A percentile compares a stretch with the other conserved stretches of the same genome.
These are phyloP conservation scores for Apis mellifera DNA, from an alignment of 1,140 invertebrate genomes.

Conservation along the genomic window DNA sequence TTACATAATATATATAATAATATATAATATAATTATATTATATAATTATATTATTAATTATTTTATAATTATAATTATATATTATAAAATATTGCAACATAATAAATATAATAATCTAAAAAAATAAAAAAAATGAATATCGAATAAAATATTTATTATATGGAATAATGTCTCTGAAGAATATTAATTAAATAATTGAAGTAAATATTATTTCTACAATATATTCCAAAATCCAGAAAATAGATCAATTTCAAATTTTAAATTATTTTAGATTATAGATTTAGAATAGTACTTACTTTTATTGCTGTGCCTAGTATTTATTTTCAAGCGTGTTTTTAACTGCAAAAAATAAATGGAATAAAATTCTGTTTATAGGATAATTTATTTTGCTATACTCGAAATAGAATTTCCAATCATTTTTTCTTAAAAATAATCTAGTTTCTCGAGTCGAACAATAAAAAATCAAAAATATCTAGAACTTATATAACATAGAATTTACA, in stretches of 20 bases:
- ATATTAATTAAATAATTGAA: too few relatives aligned
- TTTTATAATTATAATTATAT: too few relatives aligned
- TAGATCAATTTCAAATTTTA: not conserved
- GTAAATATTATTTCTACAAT: not conserved
- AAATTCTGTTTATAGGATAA: not conserved
- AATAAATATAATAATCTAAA: too few relatives aligned
- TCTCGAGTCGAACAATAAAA: not conserved
- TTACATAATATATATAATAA: too few relatives aligned
- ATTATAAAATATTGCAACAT: too few relatives aligned
- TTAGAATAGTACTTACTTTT: not conserved
- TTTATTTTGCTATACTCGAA: not conserved
- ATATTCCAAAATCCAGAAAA: not conserved
- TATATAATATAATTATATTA: too few relatives aligned
- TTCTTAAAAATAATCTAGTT: not conserved
- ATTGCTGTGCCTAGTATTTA: not conserved
- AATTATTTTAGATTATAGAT: too few relatives aligned
- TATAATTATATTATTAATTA: too few relatives aligned
- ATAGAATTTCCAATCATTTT: not conserved
- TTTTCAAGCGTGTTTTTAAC: constrained; percentile 7
- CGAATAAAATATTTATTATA: not conserved
- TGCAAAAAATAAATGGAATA: constrained; percentile 9
- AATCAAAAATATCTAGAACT: not conserved
- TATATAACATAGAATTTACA: not conserved
- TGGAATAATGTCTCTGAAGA: not conserved
- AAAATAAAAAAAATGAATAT: too few relatives aligned